Conservation (phyloP, 2,797 vertebrate genomes). For the Galagoides demidoff region DNA sequence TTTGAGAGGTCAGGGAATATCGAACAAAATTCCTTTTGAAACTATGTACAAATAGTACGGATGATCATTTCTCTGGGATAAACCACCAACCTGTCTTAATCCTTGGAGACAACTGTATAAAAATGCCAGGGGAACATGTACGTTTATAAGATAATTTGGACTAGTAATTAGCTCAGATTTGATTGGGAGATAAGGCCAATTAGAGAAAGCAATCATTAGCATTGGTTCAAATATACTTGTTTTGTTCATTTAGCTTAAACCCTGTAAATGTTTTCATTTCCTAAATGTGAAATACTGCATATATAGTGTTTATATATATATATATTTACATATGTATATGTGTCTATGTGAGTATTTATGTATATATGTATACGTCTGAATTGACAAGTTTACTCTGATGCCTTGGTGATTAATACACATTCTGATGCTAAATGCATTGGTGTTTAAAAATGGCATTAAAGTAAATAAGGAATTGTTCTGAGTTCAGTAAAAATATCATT, state of each 20-base stretch:
- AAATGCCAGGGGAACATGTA: not conserved
- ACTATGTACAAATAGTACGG: not conserved
- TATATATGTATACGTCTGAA: not conserved
- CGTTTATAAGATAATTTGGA: not conserved
- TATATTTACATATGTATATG: not conserved
- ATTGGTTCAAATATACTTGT: not conserved
- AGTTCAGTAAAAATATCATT: not conserved
- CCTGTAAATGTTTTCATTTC: not conserved
- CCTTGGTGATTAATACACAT: not conserved
- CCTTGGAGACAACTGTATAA: not conserved
- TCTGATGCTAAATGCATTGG: not conserved
- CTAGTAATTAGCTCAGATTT: not conserved
- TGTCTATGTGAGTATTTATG: not conserved
- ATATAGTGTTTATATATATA: not conserved
- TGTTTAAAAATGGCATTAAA: conserved; percentile 53
- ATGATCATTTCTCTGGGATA: not conserved
- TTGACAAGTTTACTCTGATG: not conserved
- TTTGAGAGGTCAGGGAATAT: not conserved
- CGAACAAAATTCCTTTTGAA: not conserved
- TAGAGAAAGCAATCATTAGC: not conserved
- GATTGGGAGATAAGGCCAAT: not conserved
- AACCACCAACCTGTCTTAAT: not conserved
- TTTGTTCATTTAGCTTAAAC: not conserved
- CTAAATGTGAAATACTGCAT: not conserved
- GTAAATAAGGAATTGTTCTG: conserved; percentile 34